A percentile compares a stretch with the other conserved stretches of the same genome.
phyloP scores from a whole-genome alignment of 1,140 invertebrate genomes.

The Drosophila baimaii region DNA sequence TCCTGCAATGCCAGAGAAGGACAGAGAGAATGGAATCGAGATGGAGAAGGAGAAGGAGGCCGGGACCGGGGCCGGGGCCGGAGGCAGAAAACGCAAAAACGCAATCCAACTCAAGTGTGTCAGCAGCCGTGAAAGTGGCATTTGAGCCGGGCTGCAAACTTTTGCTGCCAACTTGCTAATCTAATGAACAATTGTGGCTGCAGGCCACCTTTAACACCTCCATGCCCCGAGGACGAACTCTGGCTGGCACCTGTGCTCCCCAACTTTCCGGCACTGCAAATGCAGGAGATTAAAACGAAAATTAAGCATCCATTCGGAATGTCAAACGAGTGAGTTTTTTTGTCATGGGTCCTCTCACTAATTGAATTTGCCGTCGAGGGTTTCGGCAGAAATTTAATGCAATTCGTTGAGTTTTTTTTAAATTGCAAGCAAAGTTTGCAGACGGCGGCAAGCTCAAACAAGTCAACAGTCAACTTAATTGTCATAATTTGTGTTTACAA shows the following conservation, averaged over 20 bases:
- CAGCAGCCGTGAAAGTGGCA: conserved; percentile 80
- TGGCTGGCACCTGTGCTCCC: conserved; percentile 34
- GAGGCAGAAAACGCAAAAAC: conserved; percentile 35
- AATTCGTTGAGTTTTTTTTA: conserved; percentile 56
- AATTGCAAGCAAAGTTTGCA: conserved; percentile 71
- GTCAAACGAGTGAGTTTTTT: conserved; percentile 41
- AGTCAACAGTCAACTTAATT: conserved; percentile 76
- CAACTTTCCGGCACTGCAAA: conserved; percentile 58
- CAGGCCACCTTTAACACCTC: conserved; percentile 68
- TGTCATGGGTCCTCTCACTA: conserved; percentile 36
- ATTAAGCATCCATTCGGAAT: conserved; percentile 43
- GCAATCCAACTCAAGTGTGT: conserved; percentile 75
- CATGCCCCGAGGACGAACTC: conserved; percentile 25
- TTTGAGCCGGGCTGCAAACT: conserved; percentile 73
- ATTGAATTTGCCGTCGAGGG: conserved; percentile 64
- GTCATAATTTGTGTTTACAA: conserved; percentile 82
- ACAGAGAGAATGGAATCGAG: conserved; percentile 3
- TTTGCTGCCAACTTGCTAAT: conserved; percentile 77
- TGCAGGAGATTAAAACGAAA: conserved; percentile 62
- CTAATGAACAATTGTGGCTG: conserved; percentile 81
- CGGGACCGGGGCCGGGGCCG: not conserved
- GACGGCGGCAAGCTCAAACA: conserved; percentile 60
- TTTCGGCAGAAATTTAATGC: conserved; percentile 63
- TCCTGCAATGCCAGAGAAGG: conserved; percentile 36
- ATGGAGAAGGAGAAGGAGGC: not conserved